Conservation (phyloP, 2,888 invertebrate species). For the Xanthorhoe designata region DNA sequence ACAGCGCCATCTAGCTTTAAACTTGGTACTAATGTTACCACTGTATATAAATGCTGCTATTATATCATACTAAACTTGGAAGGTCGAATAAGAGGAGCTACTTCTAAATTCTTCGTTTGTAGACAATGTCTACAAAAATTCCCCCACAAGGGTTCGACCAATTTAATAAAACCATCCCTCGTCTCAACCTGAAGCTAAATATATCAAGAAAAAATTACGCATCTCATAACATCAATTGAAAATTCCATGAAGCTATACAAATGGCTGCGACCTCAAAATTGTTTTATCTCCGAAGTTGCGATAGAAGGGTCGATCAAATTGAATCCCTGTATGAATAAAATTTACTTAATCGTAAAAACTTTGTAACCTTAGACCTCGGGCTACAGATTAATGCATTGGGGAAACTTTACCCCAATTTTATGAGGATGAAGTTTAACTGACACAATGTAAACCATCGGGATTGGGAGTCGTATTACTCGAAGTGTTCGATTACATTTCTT, state of each 20-base stretch:
- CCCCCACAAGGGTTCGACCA: not conserved
- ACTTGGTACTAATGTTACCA: not conserved
- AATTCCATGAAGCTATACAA: conserved; percentile 51
- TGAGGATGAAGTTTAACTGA: conserved; percentile 44
- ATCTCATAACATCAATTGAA: conserved; percentile 47
- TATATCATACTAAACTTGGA: too few species aligned
- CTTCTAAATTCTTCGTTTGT: too few species aligned
- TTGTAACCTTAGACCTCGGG: conserved; percentile 46
- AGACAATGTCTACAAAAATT: not conserved
- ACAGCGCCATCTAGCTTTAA: conserved; percentile 2
- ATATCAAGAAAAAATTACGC: conserved; percentile 13
- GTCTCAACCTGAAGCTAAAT: not conserved
- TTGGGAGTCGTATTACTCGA: conserved; percentile 38
- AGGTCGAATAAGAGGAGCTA: too few species aligned
- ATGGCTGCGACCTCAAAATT: conserved; percentile 62
- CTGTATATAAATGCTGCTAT: too few species aligned
- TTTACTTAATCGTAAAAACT: conserved; percentile 74
- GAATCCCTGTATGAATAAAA: conserved; percentile 77
- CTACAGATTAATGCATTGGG: conserved; percentile 44
- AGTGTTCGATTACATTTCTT: conserved; percentile 25
- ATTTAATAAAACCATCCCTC: conserved; percentile 4
- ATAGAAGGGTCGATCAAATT: conserved; percentile 71
- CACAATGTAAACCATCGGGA: conserved; percentile 42
- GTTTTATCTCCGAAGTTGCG: conserved; percentile 68
- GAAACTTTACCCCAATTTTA: conserved; percentile 42